Evolutionary conservation across 2,888 invertebrate genomes (phyloP).

Genomic region (Serripes groenlandicus): DNA sequence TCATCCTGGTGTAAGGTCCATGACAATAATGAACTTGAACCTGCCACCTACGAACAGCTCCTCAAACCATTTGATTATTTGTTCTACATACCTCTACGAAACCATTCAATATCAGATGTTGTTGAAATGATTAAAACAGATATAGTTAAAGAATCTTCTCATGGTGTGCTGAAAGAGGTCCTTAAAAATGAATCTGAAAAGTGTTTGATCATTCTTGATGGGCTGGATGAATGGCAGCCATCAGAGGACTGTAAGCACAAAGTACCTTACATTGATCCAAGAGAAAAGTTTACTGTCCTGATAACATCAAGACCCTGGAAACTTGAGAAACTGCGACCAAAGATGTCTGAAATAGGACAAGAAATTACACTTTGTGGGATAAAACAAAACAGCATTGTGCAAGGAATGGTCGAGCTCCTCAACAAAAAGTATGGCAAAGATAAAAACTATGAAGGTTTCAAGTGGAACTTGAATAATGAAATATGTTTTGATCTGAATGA

Average conservation of each 20-base stretch:
- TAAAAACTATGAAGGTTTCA: background rate
- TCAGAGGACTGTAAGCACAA: background rate
- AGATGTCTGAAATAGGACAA: background rate
- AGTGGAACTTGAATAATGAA: background rate
- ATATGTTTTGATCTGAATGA: too few species aligned
- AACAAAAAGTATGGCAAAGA: background rate
- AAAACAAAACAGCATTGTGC: background rate
- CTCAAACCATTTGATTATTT: background rate
- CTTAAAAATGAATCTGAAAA: background rate
- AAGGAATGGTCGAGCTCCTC: background rate
- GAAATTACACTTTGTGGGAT: background rate
- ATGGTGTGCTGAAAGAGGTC: background rate
- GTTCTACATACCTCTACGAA: slow-evolving; percentile 1
- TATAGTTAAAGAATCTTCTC: background rate
- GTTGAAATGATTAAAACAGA: slow-evolving; percentile 12
- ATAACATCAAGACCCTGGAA: slow-evolving; percentile 17
- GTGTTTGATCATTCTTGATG: slow-evolving; percentile 14
- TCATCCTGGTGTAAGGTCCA: slow-evolving; percentile 3
- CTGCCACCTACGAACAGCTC: background rate
- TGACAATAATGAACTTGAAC: background rate
- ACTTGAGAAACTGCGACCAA: background rate
- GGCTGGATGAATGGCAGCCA: background rate
- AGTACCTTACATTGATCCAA: background rate
- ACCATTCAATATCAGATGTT: background rate
- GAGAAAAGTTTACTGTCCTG: slow-evolving; percentile 12